Evolutionary conservation across 2,888 invertebrate species (phyloP).

Genomic region (Exephanes ischioxanthus): DNA sequence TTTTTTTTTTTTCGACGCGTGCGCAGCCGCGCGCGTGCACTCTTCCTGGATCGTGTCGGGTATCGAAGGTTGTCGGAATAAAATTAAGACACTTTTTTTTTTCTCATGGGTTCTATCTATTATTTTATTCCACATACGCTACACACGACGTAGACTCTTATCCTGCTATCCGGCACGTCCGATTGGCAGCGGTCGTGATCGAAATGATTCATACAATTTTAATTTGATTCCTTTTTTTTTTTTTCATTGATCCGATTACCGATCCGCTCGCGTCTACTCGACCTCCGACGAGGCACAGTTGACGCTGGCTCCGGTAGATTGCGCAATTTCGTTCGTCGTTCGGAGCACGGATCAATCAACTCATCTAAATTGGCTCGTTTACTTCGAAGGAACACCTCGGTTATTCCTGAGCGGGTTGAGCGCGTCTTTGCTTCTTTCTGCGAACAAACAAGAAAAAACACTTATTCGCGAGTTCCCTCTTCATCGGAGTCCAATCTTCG

Average conservation of each 20-base stretch:
- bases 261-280: neutral
- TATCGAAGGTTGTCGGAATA: slow-evolving; percentile 27
- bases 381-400: neutral
- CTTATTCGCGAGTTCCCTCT: neutral
- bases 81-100: slow-evolving; percentile 5
- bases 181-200: slow-evolving; percentile 35
- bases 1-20: neutral
- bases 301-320: neutral
- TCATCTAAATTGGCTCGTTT: slow-evolving; percentile 19
- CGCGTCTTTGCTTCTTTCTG: slow-evolving; percentile 76
- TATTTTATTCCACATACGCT: slow-evolving; percentile 41
- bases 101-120: slow-evolving; percentile 18
- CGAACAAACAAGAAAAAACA: neutral
- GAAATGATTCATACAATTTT: slow-evolving; percentile 32
- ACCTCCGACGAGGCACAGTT: slow-evolving; percentile 11
- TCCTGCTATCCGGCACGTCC: slow-evolving; percentile 31
- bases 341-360: neutral
- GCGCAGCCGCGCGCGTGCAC: neutral
- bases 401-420: slow-evolving; percentile 73
- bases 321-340: neutral
- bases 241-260: slow-evolving; percentile 7
- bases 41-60: slow-evolving; percentile 39
- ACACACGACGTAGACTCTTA: slow-evolving; percentile 19
- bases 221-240: neutral
- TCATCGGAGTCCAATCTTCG: neutral